A percentile compares a stretch with the other conserved stretches of the same genome.
phyloP scores from a whole-genome alignment of 2,113 vertebrate species.

The Daboia siamensis region DNA sequence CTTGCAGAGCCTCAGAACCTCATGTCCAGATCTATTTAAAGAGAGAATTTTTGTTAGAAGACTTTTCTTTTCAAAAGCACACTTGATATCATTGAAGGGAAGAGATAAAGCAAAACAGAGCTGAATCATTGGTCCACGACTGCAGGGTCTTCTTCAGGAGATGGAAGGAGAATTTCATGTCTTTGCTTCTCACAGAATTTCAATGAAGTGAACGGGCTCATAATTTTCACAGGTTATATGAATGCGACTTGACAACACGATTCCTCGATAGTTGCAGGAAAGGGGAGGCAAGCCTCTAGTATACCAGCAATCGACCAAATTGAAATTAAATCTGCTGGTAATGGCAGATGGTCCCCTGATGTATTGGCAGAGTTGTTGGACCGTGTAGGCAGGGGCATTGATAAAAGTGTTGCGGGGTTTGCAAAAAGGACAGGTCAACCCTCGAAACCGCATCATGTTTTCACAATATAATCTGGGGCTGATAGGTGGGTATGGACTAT shows the following conservation, averaged over 20 bases:
- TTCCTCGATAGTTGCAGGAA: background rate
- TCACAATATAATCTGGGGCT: too few relatives aligned
- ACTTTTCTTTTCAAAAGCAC: too few relatives aligned
- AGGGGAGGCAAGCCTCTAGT: background rate
- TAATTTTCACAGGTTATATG: background rate
- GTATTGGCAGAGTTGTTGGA: background rate
- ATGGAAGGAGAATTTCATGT: background rate
- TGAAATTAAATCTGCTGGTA: too few relatives aligned
- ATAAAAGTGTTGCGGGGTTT: background rate
- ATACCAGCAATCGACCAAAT: too few relatives aligned
- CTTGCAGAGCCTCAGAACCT: background rate
- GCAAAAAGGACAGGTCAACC: background rate
- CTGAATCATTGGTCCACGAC: background rate
- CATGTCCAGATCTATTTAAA: background rate
- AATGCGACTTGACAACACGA: rapidly evolving
- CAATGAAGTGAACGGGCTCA: background rate
- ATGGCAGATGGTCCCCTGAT: too few relatives aligned
- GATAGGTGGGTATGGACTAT: too few relatives aligned
- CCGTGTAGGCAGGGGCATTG: rapidly evolving
- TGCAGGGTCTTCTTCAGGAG: background rate
- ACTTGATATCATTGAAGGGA: too few relatives aligned
- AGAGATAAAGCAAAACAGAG: background rate
- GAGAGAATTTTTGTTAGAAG: too few relatives aligned
- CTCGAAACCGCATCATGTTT: background rate
- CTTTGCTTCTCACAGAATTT: background rate